Base-by-base conservation (phyloP, 1,140 invertebrate species). In the Melitaea cinxia region DNA sequence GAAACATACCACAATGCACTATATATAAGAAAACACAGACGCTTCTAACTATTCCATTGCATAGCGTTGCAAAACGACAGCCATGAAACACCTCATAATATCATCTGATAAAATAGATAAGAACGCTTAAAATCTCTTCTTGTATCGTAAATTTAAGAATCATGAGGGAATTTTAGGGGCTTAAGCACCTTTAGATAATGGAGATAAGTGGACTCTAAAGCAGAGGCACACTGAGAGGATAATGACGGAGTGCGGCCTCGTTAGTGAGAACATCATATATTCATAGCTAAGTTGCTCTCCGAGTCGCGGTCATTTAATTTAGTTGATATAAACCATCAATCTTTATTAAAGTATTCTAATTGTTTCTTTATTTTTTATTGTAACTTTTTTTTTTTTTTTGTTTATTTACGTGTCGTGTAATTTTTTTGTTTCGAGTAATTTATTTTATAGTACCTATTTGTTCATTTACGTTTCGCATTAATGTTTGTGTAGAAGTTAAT, bases 181-280 rank as follows among this genome's bases (percentile, higher is more conserved):
- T 89, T 90, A 88, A 87, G 58, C 78, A 86, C 78, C 88, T 86
- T 85, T 75, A 88, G 88, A 90, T 90, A 88, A 90, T 83, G 83
- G 83, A 83, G 85, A 90, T 90, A 90, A 88, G 75, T 84, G 69
- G 70, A 68, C 75, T 73, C 49, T 73, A 73, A 69, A 60, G 68
- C 71, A 73, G 67, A 77, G 78, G 77, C 78, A 71, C 71, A 71
- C 71, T 70, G 61, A 74, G 74, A 74, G 74, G 76, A 76, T 82
- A 77, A 77, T 79, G 70, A 72, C 63, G 55, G 21, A 45, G 39
- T 45, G 55, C 59, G 70, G 60, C 72, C 65, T 77, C 60, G 61
- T 59, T 63, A 53, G 42, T 53, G 39, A 26, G 28, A 39, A 30
- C 57, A 50, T 42, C 54, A 35, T 47, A 52, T 65, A 65, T 65